These are phyloP conservation scores for Scytalopus superciliaris DNA, from an alignment of 2,113 vertebrate genomes.

Conservation along the genomic window DNA sequence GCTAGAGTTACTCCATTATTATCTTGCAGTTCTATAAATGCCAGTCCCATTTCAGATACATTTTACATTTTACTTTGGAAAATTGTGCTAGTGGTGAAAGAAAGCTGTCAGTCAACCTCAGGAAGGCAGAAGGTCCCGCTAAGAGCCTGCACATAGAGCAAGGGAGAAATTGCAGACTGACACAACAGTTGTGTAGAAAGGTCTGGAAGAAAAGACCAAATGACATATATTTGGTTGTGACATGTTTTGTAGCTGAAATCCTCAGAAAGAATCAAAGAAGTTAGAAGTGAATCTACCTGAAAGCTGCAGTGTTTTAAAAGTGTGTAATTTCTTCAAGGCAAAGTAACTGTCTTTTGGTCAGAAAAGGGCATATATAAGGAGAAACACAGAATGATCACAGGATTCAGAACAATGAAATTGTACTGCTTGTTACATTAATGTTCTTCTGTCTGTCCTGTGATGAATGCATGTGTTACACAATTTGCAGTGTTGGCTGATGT, in stretches of 20 bases:
- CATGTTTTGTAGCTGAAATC: neutral
- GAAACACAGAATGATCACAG: neutral
- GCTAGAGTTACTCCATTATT: neutral
- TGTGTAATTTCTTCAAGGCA: fast-evolving
- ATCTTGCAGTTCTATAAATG: neutral
- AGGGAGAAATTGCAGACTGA: neutral
- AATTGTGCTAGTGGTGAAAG: neutral
- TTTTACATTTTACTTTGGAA: neutral
- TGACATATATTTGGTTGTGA: neutral
- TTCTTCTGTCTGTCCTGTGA: neutral
- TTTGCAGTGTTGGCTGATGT: neutral
- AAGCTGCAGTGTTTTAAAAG: neutral
- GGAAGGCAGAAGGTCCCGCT: neutral
- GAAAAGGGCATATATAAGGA: neutral
- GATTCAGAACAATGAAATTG: neutral
- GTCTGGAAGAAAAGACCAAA: neutral
- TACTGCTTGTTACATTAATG: neutral
- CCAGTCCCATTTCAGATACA: neutral
- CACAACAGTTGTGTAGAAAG: neutral
- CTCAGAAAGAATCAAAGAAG: neutral
- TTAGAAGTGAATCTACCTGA: neutral
- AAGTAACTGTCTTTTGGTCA: neutral
- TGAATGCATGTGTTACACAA: neutral
- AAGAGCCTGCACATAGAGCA: neutral
- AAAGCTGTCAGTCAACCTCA: neutral